phyloP scores from a whole-genome alignment of 2,113 vertebrate species.

The Amblyopsis rosae region DNA sequence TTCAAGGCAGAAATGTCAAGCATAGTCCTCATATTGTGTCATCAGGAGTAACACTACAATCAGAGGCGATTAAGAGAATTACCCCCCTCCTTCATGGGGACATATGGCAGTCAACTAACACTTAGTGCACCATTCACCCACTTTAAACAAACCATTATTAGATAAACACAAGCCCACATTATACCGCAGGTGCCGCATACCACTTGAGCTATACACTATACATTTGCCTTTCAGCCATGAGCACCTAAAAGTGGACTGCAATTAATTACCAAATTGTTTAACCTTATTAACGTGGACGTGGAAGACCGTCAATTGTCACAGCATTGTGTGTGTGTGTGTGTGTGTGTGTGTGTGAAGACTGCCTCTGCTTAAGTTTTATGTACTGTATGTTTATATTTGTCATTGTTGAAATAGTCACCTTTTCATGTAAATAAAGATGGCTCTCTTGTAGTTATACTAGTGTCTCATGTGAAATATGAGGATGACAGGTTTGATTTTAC shows the following conservation, averaged over 20 bases:
- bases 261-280: constrained; percentile 59
- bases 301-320: background rate
- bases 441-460: background rate
- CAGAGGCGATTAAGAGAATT: background rate
- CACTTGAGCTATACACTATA: background rate
- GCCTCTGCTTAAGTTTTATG: background rate
- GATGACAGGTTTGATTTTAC: too few species aligned
- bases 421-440: background rate
- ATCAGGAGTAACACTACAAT: background rate
- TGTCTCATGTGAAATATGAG: too few species aligned
- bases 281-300: constrained; percentile 9
- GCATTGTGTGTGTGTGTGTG: background rate
- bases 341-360: background rate
- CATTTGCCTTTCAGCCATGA: constrained; percentile 25
- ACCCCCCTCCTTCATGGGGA: background rate
- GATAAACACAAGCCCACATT: constrained; percentile 37
- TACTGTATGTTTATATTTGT: background rate
- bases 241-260: constrained; percentile 49
- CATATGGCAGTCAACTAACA: constrained; percentile 13
- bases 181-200: constrained; percentile 8
- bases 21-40: background rate
- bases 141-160: constrained; percentile 15
- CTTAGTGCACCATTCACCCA: constrained; percentile 23
- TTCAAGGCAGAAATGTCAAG: too few species aligned
- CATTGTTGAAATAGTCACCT: background rate